A percentile compares a stretch with the other conserved stretches of the same genome.
phyloP scores from a whole-genome alignment of 2,113 vertebrate genomes.

The Sinosuthora webbiana region DNA sequence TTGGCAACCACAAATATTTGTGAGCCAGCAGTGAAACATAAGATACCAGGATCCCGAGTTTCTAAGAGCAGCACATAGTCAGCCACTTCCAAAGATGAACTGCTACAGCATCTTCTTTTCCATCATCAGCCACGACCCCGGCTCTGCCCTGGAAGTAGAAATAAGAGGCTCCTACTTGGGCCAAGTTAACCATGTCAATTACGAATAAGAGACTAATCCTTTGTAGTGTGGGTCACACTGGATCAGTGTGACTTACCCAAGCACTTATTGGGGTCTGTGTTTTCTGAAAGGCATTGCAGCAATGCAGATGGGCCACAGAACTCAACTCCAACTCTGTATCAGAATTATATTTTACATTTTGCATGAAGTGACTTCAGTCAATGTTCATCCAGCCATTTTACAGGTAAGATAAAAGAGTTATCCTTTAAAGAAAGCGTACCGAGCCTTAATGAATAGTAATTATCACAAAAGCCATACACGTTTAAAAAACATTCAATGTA shows the following conservation, averaged over 20 bases:
- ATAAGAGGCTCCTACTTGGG: not conserved
- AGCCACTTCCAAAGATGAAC: not conserved
- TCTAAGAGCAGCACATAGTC: not conserved
- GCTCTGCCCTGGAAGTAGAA: not conserved
- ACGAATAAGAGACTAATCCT: not conserved
- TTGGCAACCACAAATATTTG: not conserved
- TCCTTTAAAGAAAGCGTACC: not conserved
- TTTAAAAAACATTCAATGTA: not conserved
- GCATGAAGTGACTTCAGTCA: not conserved
- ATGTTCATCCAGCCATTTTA: not conserved
- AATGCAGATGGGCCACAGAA: not conserved
- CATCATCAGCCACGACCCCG: not conserved
- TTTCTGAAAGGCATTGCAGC: not conserved
- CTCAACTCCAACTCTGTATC: not conserved
- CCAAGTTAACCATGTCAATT: not conserved
- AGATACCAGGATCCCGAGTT: not conserved
- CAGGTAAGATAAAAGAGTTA: not conserved
- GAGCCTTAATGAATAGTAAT: slow-evolving; percentile 6
- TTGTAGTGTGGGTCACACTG: not conserved
- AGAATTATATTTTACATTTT: not conserved
- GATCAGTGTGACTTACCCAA: not conserved
- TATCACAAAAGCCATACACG: not conserved
- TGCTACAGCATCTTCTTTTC: not conserved
- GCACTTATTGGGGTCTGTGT: too few species aligned
- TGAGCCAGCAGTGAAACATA: not conserved